Base-by-base conservation (phyloP, 2,113 vertebrate species). In the Condylura cristata region DNA sequence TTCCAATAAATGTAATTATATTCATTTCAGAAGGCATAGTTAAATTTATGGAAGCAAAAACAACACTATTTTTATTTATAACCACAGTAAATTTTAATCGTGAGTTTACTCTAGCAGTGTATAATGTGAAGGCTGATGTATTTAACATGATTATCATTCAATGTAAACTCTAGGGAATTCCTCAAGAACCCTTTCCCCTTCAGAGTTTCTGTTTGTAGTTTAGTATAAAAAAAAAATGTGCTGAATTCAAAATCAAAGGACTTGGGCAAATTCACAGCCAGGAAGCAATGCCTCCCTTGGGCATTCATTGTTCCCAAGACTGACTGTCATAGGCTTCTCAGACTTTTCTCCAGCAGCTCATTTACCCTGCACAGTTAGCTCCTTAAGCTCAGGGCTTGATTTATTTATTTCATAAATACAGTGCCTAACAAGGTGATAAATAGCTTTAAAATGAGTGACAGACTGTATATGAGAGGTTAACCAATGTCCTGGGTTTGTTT, bases 1-100 rank as follows among this genome's bases (percentile, higher is more conserved):
- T 94, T 87, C 70, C 95, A 89, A 85, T 95, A 95, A 83, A 91
- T 84, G 75, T 95, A 95, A 97, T 95, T 91, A 84, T 86, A 91
- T 96, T 97, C 95, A 88, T 86, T 95, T 96, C 89, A 95, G 75
- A 91, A 94, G 39, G 41, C 91, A 56, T 34, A 83, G 90, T 75
- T 94, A 89, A 92, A 93, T 91, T 94, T 95, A 84, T 89, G 60
- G 61, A 81, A 84, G 93, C 60, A 86, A 92, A 94, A 96, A 95
- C 84, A 95, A 86, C 91, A 81, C 82, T 70, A 74, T 86, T 95
- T 96, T 96, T 91, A 96, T 96, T 96, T 94, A 94, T 89, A 89
- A 91, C 48, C 72, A 39, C 14, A 37, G 91, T 81, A 93, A 94
- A 96, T 90, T 96, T 90, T 94, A 93, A 96, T 85, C 89, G 90